phyloP scores from a whole-genome alignment of 2,797 vertebrate species.

The Tolypeutes matacus region DNA sequence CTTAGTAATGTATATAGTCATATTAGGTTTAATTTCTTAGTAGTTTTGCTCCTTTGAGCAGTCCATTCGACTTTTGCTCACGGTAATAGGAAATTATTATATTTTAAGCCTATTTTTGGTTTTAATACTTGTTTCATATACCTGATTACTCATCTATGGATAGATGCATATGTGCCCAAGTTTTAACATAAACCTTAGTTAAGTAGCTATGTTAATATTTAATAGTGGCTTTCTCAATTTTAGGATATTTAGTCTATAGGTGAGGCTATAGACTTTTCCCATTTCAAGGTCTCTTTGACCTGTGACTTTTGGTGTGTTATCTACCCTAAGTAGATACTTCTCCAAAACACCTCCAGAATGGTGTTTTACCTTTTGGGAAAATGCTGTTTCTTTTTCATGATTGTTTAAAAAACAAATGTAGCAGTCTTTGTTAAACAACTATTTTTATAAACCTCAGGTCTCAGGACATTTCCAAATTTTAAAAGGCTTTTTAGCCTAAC shows the following conservation, averaged over 20 bases:
- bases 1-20: not conserved
- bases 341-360: not conserved
- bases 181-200: conserved; percentile 41
- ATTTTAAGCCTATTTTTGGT: conserved; percentile 36
- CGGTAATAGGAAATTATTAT: not conserved
- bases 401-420: conserved; percentile 51
- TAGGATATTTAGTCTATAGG: not conserved
- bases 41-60: conserved; percentile 24
- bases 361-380: conserved; percentile 50
- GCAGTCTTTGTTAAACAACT: conserved; percentile 25
- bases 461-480: conserved; percentile 7
- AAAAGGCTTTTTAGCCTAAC: conserved; percentile 6
- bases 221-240: conserved; percentile 36
- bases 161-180: not conserved
- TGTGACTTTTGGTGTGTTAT: conserved; percentile 47
- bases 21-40: conserved; percentile 56
- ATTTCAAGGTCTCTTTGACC: conserved; percentile 27
- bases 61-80: conserved; percentile 7
- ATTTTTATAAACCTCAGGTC: conserved; percentile 36
- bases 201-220: not conserved
- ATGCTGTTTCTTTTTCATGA: conserved; percentile 32
- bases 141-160: not conserved
- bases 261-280: not conserved
- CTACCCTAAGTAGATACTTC: conserved; percentile 29
- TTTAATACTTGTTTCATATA: conserved; percentile 9